A percentile compares a stretch with the other conserved stretches of the same genome.
Evolutionary conservation across 2,113 vertebrate species (phyloP).

Genomic region (Chlorodrepanis virens): DNA sequence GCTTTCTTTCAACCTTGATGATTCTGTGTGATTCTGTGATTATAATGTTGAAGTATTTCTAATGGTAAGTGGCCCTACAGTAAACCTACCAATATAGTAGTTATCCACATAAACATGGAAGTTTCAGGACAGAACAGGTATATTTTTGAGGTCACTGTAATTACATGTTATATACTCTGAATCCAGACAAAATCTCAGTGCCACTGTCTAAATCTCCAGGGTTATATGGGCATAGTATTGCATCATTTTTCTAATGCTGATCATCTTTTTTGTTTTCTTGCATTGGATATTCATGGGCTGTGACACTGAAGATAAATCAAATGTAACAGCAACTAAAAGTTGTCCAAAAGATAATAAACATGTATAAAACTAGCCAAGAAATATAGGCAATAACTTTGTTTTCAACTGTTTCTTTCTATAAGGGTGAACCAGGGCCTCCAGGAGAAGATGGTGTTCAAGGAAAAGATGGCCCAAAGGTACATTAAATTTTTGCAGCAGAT

Average conservation of each 20-base stretch:
- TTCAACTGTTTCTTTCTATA: constrained; percentile 20
- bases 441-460: constrained; percentile 95
- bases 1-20: not conserved
- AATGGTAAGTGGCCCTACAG: not conserved
- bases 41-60: not conserved
- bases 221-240: not conserved
- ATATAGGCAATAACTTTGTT: not conserved
- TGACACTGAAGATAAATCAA: not conserved
- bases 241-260: not conserved
- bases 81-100: not conserved
- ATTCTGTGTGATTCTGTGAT: not conserved
- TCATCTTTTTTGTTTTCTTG: not conserved
- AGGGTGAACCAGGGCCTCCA: constrained; percentile 86
- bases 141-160: not conserved
- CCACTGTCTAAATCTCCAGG: not conserved
- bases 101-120: not conserved
- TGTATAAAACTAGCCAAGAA: not conserved
- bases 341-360: not conserved
- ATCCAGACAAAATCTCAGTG: not conserved
- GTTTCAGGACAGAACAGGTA: not conserved
- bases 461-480: constrained; percentile 93
- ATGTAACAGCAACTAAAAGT: not conserved
- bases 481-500: not conserved
- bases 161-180: not conserved
- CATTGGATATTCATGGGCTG: not conserved